A percentile compares a stretch with the other conserved stretches of the same genome.
These are phyloP conservation scores for Trachelus stipa DNA, from an alignment of 2,888 invertebrate species.

Conservation along the genomic window DNA sequence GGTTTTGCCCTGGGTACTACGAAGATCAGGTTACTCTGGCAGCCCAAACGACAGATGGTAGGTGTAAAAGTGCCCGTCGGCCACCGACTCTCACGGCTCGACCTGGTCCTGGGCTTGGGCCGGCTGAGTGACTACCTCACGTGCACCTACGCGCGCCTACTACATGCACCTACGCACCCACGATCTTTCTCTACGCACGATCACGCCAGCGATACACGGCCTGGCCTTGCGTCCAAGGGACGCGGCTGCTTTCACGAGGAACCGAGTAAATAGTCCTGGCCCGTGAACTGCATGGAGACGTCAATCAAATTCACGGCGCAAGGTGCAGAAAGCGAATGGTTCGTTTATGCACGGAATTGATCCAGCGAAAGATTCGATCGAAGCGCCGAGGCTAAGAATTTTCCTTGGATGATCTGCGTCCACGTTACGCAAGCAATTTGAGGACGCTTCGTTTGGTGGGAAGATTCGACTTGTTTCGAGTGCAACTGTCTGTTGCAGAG, in stretches of 20 bases:
- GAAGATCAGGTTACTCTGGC: slow-evolving; percentile 55
- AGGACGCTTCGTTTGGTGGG: neutral
- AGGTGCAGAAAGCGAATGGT: neutral
- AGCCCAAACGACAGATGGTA: slow-evolving; percentile 61
- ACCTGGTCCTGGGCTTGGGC: neutral
- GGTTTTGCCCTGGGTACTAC: slow-evolving; percentile 47
- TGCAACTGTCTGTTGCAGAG: neutral
- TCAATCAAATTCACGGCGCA: neutral
- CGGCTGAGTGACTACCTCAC: neutral
- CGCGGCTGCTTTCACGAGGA: neutral
- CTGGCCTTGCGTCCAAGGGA: neutral
- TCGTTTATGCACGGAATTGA: neutral
- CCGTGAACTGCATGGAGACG: neutral
- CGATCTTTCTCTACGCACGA: slow-evolving; percentile 22
- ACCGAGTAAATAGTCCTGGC: neutral
- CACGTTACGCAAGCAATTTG: neutral
- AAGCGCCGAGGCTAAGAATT: neutral
- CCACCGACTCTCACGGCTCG: slow-evolving; percentile 50
- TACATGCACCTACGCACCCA: neutral
- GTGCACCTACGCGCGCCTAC: neutral
- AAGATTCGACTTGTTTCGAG: neutral
- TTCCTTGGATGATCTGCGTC: neutral
- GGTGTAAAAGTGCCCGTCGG: slow-evolving; percentile 49
- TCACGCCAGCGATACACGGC: slow-evolving; percentile 22
- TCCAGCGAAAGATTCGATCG: neutral